phyloP scores from a whole-genome alignment of 2,113 vertebrate genomes.

The Thymallus thymallus region DNA sequence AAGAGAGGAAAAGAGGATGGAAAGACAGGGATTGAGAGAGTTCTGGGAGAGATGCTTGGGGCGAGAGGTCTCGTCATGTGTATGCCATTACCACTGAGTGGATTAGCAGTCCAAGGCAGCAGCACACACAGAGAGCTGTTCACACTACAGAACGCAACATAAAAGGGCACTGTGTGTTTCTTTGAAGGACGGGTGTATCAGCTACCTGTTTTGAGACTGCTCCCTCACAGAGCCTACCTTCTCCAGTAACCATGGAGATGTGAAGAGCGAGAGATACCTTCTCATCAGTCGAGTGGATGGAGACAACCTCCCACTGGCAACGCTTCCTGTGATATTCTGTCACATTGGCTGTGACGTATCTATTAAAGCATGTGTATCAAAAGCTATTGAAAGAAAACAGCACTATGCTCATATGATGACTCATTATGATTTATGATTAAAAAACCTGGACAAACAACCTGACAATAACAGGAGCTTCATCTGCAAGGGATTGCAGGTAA shows the following conservation, averaged over 20 bases:
- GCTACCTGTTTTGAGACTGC: conserved; percentile 58
- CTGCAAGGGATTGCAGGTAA: neutral
- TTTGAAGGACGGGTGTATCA: conserved; percentile 15
- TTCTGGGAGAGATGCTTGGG: neutral
- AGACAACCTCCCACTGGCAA: conserved; percentile 28
- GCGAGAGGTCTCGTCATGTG: conserved; percentile 25
- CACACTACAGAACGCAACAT: neutral
- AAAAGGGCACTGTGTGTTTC: conserved; percentile 14
- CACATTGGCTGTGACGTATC: conserved; percentile 33
- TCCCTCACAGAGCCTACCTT: conserved; percentile 47
- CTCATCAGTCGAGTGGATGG: conserved; percentile 46
- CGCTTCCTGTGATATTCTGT: conserved; percentile 49
- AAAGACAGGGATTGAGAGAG: neutral
- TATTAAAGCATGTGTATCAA: conserved; percentile 31
- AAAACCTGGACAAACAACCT: conserved; percentile 16
- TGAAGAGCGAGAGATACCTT: conserved; percentile 56
- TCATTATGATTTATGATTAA: conserved; percentile 36
- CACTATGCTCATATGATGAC: neutral
- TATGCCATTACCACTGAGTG: conserved; percentile 37
- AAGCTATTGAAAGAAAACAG: neutral
- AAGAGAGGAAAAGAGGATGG: conserved; percentile 8
- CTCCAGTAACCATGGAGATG: conserved; percentile 69
- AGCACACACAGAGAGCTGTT: conserved; percentile 18
- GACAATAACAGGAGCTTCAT: too few species aligned
- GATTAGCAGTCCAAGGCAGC: conserved; percentile 32